A percentile compares a stretch with the other conserved stretches of the same genome.
Evolutionary conservation across 2,888 invertebrate genomes (phyloP).

Genomic region (Pediacus dermestoides): DNA sequence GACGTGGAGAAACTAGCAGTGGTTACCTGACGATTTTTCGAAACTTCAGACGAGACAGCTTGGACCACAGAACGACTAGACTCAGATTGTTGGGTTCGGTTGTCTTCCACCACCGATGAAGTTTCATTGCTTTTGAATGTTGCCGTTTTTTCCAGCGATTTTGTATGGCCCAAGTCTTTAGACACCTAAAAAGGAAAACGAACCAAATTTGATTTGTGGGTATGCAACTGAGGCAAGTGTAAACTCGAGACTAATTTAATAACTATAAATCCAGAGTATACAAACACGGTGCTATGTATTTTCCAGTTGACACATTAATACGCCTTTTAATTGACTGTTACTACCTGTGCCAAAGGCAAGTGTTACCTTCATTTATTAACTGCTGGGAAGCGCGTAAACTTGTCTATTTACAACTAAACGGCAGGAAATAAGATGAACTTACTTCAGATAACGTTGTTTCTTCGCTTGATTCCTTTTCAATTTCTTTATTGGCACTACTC

Average conservation of each 20-base stretch:
- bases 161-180: slow-evolving; percentile 44
- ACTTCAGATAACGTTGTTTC: slow-evolving; percentile 46
- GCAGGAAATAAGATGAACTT: too few species aligned
- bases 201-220: neutral
- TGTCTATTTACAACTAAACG: too few species aligned
- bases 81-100: slow-evolving; percentile 40
- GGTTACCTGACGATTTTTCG: slow-evolving; percentile 44
- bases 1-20: slow-evolving; percentile 43
- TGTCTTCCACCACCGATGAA: slow-evolving; percentile 44
- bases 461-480: slow-evolving; percentile 42
- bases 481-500: slow-evolving; percentile 31
- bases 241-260: neutral
- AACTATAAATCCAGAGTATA: neutral
- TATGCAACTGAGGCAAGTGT: neutral
- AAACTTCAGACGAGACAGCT: slow-evolving; percentile 37
- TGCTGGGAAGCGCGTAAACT: slow-evolving; percentile 5
- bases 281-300: slow-evolving; percentile 14
- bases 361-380: slow-evolving; percentile 29
- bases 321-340: slow-evolving; percentile 39
- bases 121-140: slow-evolving; percentile 44
- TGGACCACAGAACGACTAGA: slow-evolving; percentile 40
- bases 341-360: slow-evolving; percentile 37
- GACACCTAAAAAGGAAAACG: slow-evolving; percentile 39
- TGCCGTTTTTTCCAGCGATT: slow-evolving; percentile 45
- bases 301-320: slow-evolving; percentile 33